Percentiles rank a stretch among this genome's conserved stretches.
These are phyloP conservation scores for Menidia menidia DNA, from an alignment of 2,797 vertebrate genomes.

Conservation along the genomic window DNA sequence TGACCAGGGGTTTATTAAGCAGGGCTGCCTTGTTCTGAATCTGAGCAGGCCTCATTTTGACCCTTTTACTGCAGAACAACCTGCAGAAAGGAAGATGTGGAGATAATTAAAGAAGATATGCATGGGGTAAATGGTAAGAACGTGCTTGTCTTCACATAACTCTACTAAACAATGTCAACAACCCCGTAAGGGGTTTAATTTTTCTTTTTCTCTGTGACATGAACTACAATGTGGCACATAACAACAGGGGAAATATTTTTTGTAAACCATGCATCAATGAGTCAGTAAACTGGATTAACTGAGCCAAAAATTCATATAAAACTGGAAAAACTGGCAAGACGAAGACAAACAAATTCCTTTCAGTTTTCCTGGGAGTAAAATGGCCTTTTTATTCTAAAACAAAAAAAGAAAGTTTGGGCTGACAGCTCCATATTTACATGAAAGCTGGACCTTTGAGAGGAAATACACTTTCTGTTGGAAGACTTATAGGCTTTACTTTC, in stretches of 20 bases:
- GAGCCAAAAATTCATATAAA: background rate
- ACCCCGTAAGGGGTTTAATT: too few relatives aligned
- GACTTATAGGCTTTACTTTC: too few relatives aligned
- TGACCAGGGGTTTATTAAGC: conserved; percentile 70
- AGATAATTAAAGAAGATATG: background rate
- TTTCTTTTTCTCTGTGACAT: background rate
- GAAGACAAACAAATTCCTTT: background rate
- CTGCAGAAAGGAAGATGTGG: conserved; percentile 21
- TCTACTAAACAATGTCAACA: too few relatives aligned
- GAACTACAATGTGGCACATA: too few relatives aligned
- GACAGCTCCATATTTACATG: too few relatives aligned
- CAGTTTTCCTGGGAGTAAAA: too few relatives aligned
- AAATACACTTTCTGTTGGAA: too few relatives aligned
- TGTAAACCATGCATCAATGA: too few relatives aligned
- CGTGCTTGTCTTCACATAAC: background rate
- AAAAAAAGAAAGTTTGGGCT: too few relatives aligned
- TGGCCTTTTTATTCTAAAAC: too few relatives aligned
- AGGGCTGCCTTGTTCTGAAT: conserved; percentile 63
- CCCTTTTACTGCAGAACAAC: conserved; percentile 11
- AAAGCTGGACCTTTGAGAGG: too few relatives aligned
- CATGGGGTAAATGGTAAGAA: background rate
- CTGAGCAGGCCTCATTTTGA: conserved; percentile 64
- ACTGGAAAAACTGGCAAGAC: background rate
- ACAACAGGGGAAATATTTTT: too few relatives aligned
- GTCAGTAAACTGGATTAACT: background rate